Evolutionary conservation across 2,797 vertebrate genomes (phyloP).

Genomic region (Melanotaenia trifasciata): DNA sequence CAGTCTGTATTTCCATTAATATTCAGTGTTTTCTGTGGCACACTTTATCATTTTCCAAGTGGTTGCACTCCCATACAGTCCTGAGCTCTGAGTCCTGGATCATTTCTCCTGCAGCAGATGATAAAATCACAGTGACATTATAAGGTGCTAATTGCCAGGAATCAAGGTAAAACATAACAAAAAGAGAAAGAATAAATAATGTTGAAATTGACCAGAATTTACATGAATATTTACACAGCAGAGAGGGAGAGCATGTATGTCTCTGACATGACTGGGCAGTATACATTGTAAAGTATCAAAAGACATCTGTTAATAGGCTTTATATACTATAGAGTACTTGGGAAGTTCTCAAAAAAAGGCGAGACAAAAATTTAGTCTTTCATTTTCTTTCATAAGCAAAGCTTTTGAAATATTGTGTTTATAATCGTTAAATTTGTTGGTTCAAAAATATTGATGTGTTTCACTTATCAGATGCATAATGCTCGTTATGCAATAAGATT

Average conservation of each 20-base stretch:
- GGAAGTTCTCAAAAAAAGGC: not conserved
- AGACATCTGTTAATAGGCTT: not conserved
- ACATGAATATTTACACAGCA: slow-evolving; percentile 57
- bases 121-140: slow-evolving; percentile 67
- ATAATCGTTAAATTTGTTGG: not conserved
- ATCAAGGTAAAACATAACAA: slow-evolving; percentile 59
- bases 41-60: slow-evolving; percentile 67
- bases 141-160: slow-evolving; percentile 74
- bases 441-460: not conserved
- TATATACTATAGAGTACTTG: not conserved
- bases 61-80: slow-evolving; percentile 44
- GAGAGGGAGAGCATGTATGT: not conserved
- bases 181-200: slow-evolving; percentile 63
- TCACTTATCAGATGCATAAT: not conserved
- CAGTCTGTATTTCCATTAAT: slow-evolving; percentile 74
- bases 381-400: not conserved
- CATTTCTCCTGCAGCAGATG: slow-evolving; percentile 41
- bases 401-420: not conserved
- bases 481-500: not conserved
- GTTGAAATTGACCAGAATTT: slow-evolving; percentile 48
- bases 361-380: not conserved
- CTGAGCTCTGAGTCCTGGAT: slow-evolving; percentile 43
- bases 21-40: slow-evolving; percentile 79
- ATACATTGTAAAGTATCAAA: not conserved
- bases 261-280: not conserved